Percentiles rank a stretch among this genome's conserved stretches.
Conservation (phyloP, 2,797 vertebrate genomes). For the Sebastes minor region DNA sequence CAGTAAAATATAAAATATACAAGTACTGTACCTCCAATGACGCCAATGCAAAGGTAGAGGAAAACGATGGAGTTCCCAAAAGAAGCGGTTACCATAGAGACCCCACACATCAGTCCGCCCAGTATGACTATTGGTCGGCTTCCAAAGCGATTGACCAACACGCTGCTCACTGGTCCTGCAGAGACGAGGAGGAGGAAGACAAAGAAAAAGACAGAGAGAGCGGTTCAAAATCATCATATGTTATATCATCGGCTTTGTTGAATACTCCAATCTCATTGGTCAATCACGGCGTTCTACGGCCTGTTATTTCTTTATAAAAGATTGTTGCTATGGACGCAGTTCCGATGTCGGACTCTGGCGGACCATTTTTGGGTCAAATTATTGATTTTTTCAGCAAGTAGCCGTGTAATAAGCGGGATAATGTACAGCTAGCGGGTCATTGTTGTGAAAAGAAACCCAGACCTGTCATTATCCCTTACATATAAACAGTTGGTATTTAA, state of each 20-base stretch:
- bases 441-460: too few species aligned
- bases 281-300: too few species aligned
- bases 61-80: constrained; percentile 85
- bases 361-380: too few species aligned
- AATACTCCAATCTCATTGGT: too few species aligned
- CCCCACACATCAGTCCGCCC: constrained; percentile 83
- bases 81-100: constrained; percentile 83
- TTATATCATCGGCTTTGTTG: background rate
- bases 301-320: too few species aligned
- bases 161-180: constrained; percentile 85
- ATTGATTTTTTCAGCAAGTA: too few species aligned
- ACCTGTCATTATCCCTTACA: too few species aligned
- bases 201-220: background rate
- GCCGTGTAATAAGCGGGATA: too few species aligned
- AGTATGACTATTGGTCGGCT: constrained; percentile 86
- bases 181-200: background rate
- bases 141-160: constrained; percentile 84
- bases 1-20: background rate
- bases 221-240: background rate
- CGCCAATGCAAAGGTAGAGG: constrained; percentile 85
- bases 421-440: too few species aligned
- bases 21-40: constrained; percentile 84
- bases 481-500: background rate
- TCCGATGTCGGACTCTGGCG: too few species aligned
- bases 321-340: too few species aligned